Conservation (phyloP, 2,113 vertebrate species). For the Pan troglodytes region NHGRI_mPanTro3-v2.1_pri NC_072398.2:32267501-32268000, state of each 20-base stretch:
- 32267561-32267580: slow-evolving; percentile 72
- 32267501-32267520: slow-evolving; percentile 73
- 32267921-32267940: background rate
- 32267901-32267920: background rate
- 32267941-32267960: background rate
- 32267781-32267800: slow-evolving; percentile 31
- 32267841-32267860: background rate
- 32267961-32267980: background rate
- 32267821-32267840: background rate
- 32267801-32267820: background rate
- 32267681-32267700: slow-evolving; percentile 55
- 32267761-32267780: slow-evolving; percentile 14
- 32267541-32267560: slow-evolving; percentile 61
- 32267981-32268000: background rate
- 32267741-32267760: background rate
- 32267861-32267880: background rate
- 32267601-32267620: slow-evolving; percentile 74
- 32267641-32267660: slow-evolving; percentile 81
- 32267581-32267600: slow-evolving; percentile 72
- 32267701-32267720: slow-evolving; percentile 58
- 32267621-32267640: slow-evolving; percentile 79
- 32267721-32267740: slow-evolving; percentile 54
- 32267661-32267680: slow-evolving; percentile 58
- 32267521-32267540: slow-evolving; percentile 75
- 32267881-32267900: background rate